These are phyloP conservation scores for Chalcis sispes DNA, from an alignment of 2,888 invertebrate species.

Conservation along the genomic window DNA sequence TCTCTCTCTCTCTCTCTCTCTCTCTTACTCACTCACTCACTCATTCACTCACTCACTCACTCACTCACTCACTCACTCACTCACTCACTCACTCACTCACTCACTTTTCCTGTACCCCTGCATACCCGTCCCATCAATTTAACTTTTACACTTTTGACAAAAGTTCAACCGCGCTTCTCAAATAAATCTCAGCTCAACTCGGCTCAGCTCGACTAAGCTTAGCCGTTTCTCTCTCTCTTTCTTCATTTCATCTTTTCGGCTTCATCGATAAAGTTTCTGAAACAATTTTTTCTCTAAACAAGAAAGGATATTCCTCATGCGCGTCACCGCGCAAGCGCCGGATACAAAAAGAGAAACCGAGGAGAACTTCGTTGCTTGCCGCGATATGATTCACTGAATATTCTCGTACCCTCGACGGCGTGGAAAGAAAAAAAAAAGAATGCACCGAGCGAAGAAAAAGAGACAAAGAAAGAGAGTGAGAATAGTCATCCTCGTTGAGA, in stretches of 20 bases:
- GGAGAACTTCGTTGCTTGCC: slow-evolving; percentile 14
- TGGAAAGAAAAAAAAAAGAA: not conserved
- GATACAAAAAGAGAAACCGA: slow-evolving; percentile 25
- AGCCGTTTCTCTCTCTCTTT: too few relatives aligned
- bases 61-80: too few relatives aligned
- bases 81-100: too few relatives aligned
- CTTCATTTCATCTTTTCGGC: too few relatives aligned
- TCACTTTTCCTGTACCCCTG: too few relatives aligned
- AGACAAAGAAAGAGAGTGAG: not conserved
- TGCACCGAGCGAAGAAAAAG: slow-evolving; percentile 1
- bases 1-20: too few relatives aligned
- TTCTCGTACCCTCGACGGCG: slow-evolving; percentile 4
- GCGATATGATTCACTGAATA: slow-evolving; percentile 36
- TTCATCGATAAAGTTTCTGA: slow-evolving; percentile 35
- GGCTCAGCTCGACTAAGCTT: too few relatives aligned
- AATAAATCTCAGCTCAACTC: not conserved
- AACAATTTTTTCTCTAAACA: slow-evolving; percentile 40
- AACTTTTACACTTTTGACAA: slow-evolving; percentile 27
- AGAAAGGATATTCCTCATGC: slow-evolving; percentile 43
- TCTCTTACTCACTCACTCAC: too few relatives aligned
- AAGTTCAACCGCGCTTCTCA: not conserved
- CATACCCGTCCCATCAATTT: not conserved
- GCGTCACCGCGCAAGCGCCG: not conserved
- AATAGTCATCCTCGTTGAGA: slow-evolving; percentile 12
- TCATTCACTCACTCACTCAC: too few relatives aligned